Conservation (phyloP, 2,113 vertebrate species). For the Mus spicilegus region DNA sequence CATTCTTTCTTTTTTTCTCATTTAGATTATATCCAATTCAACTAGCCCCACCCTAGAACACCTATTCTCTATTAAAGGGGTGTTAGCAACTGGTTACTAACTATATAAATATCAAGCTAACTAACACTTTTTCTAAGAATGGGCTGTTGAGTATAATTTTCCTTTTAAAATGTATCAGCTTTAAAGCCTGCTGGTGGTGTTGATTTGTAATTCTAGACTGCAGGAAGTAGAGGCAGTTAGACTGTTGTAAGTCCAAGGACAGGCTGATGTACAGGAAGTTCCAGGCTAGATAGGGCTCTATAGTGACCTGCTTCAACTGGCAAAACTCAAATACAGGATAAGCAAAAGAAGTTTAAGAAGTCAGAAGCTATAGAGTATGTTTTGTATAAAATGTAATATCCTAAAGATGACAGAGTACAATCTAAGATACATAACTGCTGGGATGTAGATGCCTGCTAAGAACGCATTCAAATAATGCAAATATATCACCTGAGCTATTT, state of each 20-base stretch:
- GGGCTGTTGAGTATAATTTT: not conserved
- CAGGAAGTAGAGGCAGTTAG: not conserved
- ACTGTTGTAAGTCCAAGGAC: not conserved
- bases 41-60: not conserved
- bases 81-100: conserved; percentile 18
- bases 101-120: not conserved
- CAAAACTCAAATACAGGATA: not conserved
- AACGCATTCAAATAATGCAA: not conserved
- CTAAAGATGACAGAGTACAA: not conserved
- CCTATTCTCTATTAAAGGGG: not conserved
- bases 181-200: not conserved
- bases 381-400: not conserved
- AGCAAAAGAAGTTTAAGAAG: conserved; percentile 5
- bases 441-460: not conserved
- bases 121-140: conserved; percentile 44
- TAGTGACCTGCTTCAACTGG: not conserved
- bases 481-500: not conserved
- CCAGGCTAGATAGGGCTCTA: not conserved
- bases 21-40: not conserved
- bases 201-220: not conserved
- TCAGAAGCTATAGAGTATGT: not conserved
- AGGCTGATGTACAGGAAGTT: not conserved
- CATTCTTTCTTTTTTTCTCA: too few relatives aligned
- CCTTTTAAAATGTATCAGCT: not conserved
- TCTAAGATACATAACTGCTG: not conserved